These are phyloP conservation scores for Cervus canadensis DNA, from an alignment of 2,113 vertebrate species.

Conservation along the genomic window DNA sequence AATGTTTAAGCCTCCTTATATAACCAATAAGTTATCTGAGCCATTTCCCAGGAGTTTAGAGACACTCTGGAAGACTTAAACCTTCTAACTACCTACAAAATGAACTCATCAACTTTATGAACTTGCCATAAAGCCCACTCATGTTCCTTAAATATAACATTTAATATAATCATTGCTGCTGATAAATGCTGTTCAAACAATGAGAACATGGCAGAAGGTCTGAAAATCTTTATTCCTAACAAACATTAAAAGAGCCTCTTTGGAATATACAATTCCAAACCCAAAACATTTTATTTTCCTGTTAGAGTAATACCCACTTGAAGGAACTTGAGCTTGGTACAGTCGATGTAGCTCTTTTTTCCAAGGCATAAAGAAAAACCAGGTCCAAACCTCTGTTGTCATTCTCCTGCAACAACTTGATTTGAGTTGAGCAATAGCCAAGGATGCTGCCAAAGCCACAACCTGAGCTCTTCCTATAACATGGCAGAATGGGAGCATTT, in stretches of 20 bases:
- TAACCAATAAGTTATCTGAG: neutral
- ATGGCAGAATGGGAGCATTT: neutral
- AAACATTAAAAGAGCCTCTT: neutral
- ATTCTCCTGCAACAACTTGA: neutral
- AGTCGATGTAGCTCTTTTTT: neutral
- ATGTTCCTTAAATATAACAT: neutral
- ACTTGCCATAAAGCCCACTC: neutral
- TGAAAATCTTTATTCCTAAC: neutral
- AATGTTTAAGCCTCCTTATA: neutral
- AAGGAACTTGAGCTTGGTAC: neutral
- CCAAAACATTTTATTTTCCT: slow-evolving; percentile 21
- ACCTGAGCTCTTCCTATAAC: neutral
- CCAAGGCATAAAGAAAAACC: neutral
- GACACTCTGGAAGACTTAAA: neutral
- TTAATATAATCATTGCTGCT: neutral
- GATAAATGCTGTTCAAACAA: neutral
- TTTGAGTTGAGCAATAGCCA: neutral
- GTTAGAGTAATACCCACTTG: neutral
- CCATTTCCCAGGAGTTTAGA: neutral
- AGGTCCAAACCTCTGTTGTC: neutral
- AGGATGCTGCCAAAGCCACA: neutral
- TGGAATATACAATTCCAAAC: neutral
- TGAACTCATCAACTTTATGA: slow-evolving; percentile 27
- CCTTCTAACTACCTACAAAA: neutral
- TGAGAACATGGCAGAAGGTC: neutral